These are phyloP conservation scores for Leptosomus discolor DNA, from an alignment of 2,113 vertebrate genomes.

Conservation along the genomic window DNA sequence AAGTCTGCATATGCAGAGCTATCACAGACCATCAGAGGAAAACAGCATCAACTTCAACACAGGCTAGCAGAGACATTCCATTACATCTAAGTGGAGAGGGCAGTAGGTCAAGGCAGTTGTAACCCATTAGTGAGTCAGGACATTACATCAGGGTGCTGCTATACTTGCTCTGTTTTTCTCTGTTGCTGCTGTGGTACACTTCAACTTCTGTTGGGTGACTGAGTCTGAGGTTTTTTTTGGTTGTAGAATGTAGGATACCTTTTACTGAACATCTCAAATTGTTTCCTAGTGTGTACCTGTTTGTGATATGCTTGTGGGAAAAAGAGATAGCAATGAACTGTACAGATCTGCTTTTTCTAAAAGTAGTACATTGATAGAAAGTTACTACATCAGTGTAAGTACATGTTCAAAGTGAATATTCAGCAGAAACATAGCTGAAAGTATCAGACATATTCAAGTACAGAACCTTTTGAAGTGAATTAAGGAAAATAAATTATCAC, in stretches of 20 bases:
- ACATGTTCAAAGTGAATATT: not conserved
- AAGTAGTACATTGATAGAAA: not conserved
- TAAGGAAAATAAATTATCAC: not conserved
- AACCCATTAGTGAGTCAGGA: not conserved
- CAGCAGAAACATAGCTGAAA: not conserved
- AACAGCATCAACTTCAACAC: rapidly evolving
- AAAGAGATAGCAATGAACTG: not conserved
- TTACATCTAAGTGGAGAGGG: not conserved
- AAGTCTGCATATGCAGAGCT: not conserved
- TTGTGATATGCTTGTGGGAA: not conserved
- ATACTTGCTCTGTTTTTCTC: not conserved
- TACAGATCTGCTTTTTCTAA: not conserved
- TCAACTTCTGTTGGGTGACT: not conserved
- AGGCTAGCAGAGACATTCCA: not conserved
- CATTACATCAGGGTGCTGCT: not conserved
- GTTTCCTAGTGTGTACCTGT: not conserved
- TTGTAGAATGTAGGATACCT: not conserved
- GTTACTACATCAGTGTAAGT: not conserved
- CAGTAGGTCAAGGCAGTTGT: not conserved
- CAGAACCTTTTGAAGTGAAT: not conserved
- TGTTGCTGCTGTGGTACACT: not conserved
- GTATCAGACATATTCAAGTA: not conserved
- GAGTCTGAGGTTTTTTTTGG: not conserved
- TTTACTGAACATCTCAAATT: not conserved
- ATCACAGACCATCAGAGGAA: not conserved